Conservation (phyloP, 2,113 vertebrate genomes). For the Sminthopsis crassicaudata region DNA sequence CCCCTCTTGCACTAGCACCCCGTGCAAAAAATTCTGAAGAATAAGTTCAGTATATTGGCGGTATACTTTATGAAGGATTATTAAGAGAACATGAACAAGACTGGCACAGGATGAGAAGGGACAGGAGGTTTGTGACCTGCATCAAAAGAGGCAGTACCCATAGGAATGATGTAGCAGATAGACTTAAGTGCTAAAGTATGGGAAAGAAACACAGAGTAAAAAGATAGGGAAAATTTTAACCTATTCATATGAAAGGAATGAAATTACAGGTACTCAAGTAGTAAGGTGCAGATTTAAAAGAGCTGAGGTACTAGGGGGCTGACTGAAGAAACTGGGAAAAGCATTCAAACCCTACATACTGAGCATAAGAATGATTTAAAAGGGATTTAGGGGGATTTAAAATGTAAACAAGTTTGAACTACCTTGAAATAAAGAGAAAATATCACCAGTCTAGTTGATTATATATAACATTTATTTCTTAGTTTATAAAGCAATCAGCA, state of each 20-base stretch:
- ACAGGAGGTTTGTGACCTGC: background rate
- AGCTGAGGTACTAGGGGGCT: background rate
- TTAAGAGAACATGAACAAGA: background rate
- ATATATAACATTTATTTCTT: background rate
- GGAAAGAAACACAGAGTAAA: background rate
- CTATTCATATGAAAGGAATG: background rate
- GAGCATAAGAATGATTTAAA: background rate
- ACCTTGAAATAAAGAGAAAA: background rate
- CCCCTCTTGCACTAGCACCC: background rate
- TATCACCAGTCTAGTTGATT: background rate
- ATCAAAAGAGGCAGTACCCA: background rate
- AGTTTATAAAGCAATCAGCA: background rate
- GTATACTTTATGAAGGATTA: background rate
- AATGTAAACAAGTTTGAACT: background rate
- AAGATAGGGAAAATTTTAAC: background rate
- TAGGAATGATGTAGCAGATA: background rate
- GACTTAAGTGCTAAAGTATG: background rate
- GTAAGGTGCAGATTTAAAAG: background rate
- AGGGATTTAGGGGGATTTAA: background rate
- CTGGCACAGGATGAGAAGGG: background rate
- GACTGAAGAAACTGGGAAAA: background rate
- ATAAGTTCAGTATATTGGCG: background rate
- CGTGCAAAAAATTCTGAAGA: background rate
- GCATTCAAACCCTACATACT: background rate
- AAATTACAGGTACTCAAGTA: background rate